phyloP scores from a whole-genome alignment of 2,888 invertebrate genomes.

The Ophion obscuratus region DNA sequence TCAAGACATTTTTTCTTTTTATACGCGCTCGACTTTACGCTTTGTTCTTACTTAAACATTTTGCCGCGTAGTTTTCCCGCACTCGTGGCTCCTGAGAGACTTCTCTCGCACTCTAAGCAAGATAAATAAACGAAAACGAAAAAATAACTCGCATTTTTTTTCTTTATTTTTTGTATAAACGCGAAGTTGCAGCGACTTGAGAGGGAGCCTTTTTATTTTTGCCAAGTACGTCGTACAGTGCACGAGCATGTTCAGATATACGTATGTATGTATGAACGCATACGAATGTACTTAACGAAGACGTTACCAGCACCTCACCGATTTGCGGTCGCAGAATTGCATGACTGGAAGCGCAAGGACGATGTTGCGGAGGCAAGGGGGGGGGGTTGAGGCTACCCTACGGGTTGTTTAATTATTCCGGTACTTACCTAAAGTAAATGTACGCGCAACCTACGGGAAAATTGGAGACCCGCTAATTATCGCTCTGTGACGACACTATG shows the following conservation, averaged over 20 bases:
- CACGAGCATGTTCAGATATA: not conserved
- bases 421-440: conserved; percentile 75
- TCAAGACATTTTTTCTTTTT: not conserved
- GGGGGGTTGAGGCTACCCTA: conserved; percentile 47
- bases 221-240: conserved; percentile 5
- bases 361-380: not conserved
- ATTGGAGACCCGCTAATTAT: conserved; percentile 78
- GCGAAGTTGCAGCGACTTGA: conserved; percentile 12
- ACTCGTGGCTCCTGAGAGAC: not conserved
- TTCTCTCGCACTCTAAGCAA: not conserved
- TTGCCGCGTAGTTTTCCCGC: not conserved
- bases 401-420: conserved; percentile 77
- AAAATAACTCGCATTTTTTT: not conserved
- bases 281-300: conserved; percentile 19
- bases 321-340: conserved; percentile 62
- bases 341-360: conserved; percentile 39
- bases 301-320: conserved; percentile 51
- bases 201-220: conserved; percentile 23
- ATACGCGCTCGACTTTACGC: not conserved
- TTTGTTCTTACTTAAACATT: conserved; percentile 15
- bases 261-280: not conserved
- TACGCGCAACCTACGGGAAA: conserved; percentile 70
- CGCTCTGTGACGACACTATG: conserved; percentile 68
- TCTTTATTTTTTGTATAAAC: not conserved
- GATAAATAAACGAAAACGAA: not conserved